Conservation (phyloP, 2,797 vertebrate species). For the Sardinella longiceps region DNA sequence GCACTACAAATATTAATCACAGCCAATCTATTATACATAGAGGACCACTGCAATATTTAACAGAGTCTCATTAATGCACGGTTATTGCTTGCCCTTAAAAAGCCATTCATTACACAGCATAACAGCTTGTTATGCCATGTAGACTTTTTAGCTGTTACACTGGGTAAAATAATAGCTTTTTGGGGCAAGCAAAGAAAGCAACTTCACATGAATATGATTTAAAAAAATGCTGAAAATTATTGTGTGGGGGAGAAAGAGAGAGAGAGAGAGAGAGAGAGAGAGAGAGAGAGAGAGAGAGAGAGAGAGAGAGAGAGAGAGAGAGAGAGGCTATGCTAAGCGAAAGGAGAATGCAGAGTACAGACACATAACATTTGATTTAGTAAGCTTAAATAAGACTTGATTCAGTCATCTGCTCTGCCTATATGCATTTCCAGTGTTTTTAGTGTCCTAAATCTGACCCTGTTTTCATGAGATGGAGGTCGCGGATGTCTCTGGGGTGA, state of each 20-base stretch:
- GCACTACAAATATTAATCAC: not conserved
- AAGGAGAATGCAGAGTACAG: no score
- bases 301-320: no score
- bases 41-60: slow-evolving; percentile 45
- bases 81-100: slow-evolving; percentile 65
- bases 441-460: slow-evolving; percentile 29
- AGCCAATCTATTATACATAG: slow-evolving; percentile 38
- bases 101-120: slow-evolving; percentile 62
- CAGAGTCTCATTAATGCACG: slow-evolving; percentile 65
- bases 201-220: not conserved
- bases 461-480: not conserved
- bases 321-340: no score
- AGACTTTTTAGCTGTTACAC: slow-evolving; percentile 41
- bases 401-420: not conserved
- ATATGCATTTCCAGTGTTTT: not conserved
- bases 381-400: not conserved
- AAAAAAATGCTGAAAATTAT: not conserved
- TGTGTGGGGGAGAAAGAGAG: slow-evolving; percentile 40
- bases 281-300: not conserved
- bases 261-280: slow-evolving; percentile 39
- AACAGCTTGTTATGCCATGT: slow-evolving; percentile 51
- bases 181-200: not conserved
- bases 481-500: slow-evolving; percentile 4
- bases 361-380: no score
- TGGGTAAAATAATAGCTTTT: slow-evolving; percentile 42